phyloP scores from a whole-genome alignment of 2,888 invertebrate genomes.

The Spilarctia lutea region DNA sequence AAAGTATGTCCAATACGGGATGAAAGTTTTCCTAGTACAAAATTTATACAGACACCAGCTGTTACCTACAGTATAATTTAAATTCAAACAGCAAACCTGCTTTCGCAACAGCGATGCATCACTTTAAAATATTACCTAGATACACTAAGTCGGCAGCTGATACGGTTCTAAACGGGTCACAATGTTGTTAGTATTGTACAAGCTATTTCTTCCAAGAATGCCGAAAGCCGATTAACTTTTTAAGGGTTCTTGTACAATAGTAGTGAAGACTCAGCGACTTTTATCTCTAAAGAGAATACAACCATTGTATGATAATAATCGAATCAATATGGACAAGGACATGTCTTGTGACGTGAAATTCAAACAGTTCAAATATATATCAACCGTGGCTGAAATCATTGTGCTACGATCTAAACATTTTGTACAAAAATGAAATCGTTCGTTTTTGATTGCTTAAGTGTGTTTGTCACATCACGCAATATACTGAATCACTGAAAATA shows the following conservation, averaged over 20 bases:
- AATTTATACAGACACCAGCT: neutral
- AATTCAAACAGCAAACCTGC: neutral
- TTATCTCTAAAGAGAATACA: neutral
- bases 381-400: too few relatives aligned
- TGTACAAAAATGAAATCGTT: too few relatives aligned
- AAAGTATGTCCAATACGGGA: neutral
- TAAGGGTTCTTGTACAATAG: neutral
- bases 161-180: neutral
- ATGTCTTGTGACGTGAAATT: neutral
- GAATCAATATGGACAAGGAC: neutral
- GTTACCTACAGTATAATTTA: neutral
- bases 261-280: neutral
- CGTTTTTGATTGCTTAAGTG: too few relatives aligned
- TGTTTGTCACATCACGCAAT: too few relatives aligned
- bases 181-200: neutral
- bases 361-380: neutral
- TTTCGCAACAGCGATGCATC: neutral
- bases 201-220: slow-evolving; percentile 6
- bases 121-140: neutral
- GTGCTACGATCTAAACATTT: neutral
- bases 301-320: neutral
- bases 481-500: too few relatives aligned
- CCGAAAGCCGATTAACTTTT: neutral
- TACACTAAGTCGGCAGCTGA: neutral
- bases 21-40: neutral